Evolutionary conservation across 2,888 invertebrate species (phyloP), one percentile per base, ranked within the genome.

Genomic region (Nasonovia ribisnigri): DNA sequence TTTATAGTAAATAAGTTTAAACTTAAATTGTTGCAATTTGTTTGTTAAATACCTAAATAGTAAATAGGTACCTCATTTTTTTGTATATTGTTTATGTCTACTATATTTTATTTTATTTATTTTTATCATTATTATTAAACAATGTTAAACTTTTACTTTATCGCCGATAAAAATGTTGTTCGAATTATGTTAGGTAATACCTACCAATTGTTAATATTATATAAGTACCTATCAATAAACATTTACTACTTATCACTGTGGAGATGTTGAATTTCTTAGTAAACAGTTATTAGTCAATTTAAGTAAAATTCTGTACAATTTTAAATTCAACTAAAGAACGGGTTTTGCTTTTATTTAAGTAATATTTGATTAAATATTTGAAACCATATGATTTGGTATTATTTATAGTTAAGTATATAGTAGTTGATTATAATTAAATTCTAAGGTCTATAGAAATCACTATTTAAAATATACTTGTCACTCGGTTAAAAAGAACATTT

Each of bases 121-220:
- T 67, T 67, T 16, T 67, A 67, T 67, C 13, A n/a, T 67, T 16
- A 67, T 67, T 67, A 13, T n/a, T n/a, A 16, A 67, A 67, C n/a
- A 67, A 67, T 67, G n/a, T 67, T 67, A 16, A n/a, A 67, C n/a
- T n/a, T 67, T 67, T 67, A 67, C 67, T 67, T 67, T n/a, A 67
- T n/a, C 67, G n/a, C n/a, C 1, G 5, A 67, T 67, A n/a, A 67
- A 67, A 67, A 67, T 67, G 0, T n/a, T 67, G n/a, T 67, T 67
- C n/a, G 13, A 67, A 67, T 13, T 60, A 60, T 67, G n/a, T n/a
- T n/a, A 67, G n/a, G n/a, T n/a, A 67, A 67, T 67, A 67, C 11
- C 3, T n/a, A 67, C n/a, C 3, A 67, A n/a, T 67, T 67, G n/a
- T 67, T 67, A n/a, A 16, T 60, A 60, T 29, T 67, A 13, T 67